Percentiles rank a stretch among this genome's conserved stretches.
These are phyloP conservation scores for Pollimyrus isidori DNA, from an alignment of 2,113 vertebrate species.

Conservation along the genomic window DNA sequence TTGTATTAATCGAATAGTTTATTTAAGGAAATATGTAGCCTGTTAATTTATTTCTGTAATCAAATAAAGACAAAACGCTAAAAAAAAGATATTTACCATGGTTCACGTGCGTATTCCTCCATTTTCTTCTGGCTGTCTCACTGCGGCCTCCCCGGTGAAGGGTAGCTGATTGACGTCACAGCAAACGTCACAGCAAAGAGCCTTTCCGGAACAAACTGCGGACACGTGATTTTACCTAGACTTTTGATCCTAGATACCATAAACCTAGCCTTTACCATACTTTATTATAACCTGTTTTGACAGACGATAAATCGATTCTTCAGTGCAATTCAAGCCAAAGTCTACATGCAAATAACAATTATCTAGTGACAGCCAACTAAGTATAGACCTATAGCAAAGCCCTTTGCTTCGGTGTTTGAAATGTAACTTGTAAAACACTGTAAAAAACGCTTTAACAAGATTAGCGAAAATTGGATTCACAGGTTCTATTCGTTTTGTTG, in stretches of 20 bases:
- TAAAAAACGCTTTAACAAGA: neutral
- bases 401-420: neutral
- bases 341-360: neutral
- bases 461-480: neutral
- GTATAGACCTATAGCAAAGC: neutral
- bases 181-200: neutral
- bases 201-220: neutral
- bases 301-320: neutral
- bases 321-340: neutral
- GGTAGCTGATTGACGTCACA: constrained; percentile 22
- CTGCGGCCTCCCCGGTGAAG: constrained; percentile 34
- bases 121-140: constrained; percentile 68
- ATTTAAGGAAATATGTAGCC: neutral
- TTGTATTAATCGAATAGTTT: neutral
- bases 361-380: neutral
- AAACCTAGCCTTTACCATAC: neutral
- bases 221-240: neutral
- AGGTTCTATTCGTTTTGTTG: neutral
- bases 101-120: constrained; percentile 91
- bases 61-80: neutral
- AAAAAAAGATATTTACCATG: constrained; percentile 64
- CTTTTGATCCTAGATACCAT: neutral
- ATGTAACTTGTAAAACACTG: neutral
- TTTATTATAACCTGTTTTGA: neutral
- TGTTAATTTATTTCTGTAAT: neutral